Conservation (phyloP, 2,888 invertebrate genomes). For the Salpingus planirostris region DNA sequence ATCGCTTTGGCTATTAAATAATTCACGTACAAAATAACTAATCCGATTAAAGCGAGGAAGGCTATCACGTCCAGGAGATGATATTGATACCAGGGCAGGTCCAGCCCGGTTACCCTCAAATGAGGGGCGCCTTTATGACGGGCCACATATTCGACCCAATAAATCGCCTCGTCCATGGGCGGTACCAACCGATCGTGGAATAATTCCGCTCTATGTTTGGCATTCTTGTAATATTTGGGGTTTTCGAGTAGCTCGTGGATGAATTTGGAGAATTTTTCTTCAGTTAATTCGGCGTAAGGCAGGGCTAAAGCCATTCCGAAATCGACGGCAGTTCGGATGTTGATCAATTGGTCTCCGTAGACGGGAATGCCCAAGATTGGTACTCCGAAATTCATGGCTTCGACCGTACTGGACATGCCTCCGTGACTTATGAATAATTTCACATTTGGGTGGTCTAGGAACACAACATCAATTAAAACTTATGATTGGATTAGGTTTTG, state of each 20-base stretch:
- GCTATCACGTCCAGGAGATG: constrained; percentile 7
- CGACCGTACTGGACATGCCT: constrained; percentile 10
- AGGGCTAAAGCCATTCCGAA: constrained; percentile 5
- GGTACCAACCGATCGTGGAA: constrained; percentile 14
- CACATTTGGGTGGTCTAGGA: constrained; percentile 9
- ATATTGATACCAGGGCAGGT: constrained; percentile 10
- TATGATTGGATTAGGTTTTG: too few relatives aligned
- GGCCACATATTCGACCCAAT: constrained; percentile 19
- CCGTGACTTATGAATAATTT: constrained; percentile 13
- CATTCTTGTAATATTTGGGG: constrained; percentile 11
- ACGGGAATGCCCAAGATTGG: constrained; percentile 14
- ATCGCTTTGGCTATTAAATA: neutral
- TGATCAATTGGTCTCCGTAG: constrained; percentile 10
- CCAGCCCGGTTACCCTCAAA: constrained; percentile 7
- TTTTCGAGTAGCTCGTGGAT: constrained; percentile 12
- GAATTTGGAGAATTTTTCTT: constrained; percentile 2
- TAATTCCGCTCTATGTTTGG: constrained; percentile 9
- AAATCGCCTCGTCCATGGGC: constrained; percentile 17
- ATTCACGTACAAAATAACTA: neutral
- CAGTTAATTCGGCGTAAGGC: constrained; percentile 5
- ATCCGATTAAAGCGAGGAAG: neutral
- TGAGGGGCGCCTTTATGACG: constrained; percentile 18
- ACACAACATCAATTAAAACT: too few relatives aligned
- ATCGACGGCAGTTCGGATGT: constrained; percentile 1
- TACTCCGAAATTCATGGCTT: constrained; percentile 15